Conservation (phyloP, 2,888 invertebrate genomes). For the Amiota minor region DNA sequence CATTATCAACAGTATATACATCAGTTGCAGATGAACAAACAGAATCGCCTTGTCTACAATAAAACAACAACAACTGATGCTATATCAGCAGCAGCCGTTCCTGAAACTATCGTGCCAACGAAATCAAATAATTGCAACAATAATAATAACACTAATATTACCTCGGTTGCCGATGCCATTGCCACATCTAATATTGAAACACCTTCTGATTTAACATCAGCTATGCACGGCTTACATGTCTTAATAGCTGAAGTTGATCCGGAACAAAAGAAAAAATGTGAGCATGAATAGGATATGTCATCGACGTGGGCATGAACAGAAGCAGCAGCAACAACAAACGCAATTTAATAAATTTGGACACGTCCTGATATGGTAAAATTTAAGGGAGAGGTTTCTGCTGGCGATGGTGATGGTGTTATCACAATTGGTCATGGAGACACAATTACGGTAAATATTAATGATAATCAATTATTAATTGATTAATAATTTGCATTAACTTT, state of each 20-base stretch:
- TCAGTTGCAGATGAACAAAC: slow-evolving; percentile 80
- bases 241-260: not conserved
- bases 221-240: slow-evolving; percentile 46
- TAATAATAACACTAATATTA: slow-evolving; percentile 31
- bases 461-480: too few relatives aligned
- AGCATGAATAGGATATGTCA: too few relatives aligned
- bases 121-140: too few relatives aligned
- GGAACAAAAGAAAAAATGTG: too few relatives aligned
- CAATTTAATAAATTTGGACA: slow-evolving; percentile 88
- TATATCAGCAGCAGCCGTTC: too few relatives aligned
- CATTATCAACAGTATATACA: slow-evolving; percentile 99
- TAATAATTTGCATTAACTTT: too few relatives aligned
- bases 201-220: slow-evolving; percentile 39
- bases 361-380: slow-evolving; percentile 89
- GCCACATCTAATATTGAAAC: slow-evolving; percentile 10
- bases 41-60: too few relatives aligned
- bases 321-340: slow-evolving; percentile 35
- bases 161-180: too few relatives aligned
- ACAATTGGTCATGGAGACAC: slow-evolving; percentile 97
- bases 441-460: slow-evolving; percentile 88
- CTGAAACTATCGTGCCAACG: too few relatives aligned
- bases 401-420: slow-evolving; percentile 88
- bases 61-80: too few relatives aligned
- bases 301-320: slow-evolving; percentile 9
- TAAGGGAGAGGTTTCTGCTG: slow-evolving; percentile 89